Conservation (phyloP, 2,797 vertebrate genomes). For the Neomorphus geoffroyi region DNA sequence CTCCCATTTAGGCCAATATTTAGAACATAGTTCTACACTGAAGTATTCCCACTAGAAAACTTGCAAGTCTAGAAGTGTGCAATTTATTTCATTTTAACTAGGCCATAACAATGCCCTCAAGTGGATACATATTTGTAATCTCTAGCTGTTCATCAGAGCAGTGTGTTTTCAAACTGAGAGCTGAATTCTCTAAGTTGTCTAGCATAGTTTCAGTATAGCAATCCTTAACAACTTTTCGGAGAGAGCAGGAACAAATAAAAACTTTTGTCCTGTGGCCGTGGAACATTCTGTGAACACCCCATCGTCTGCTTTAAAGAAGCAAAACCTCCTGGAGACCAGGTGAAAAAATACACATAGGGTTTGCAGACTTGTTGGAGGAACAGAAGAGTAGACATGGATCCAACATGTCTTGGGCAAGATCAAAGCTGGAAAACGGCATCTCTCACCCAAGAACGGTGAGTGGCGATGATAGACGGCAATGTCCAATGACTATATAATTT, state of each 20-base stretch:
- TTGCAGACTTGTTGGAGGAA: neutral
- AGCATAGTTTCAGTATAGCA: neutral
- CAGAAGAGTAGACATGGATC: neutral
- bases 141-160: slow-evolving; percentile 15
- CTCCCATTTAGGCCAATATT: slow-evolving; percentile 58
- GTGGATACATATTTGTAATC: slow-evolving; percentile 46
- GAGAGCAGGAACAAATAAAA: neutral
- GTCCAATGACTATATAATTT: neutral
- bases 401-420: rapidly evolving
- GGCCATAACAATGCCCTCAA: slow-evolving; percentile 50
- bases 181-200: neutral
- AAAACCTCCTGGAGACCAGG: neutral
- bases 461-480: rapidly evolving
- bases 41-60: slow-evolving; percentile 62
- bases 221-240: neutral
- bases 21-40: slow-evolving; percentile 37
- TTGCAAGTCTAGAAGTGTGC: slow-evolving; percentile 44
- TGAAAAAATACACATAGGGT: neutral
- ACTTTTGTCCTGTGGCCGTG: neutral
- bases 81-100: slow-evolving; percentile 66
- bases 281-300: neutral
- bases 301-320: rapidly evolving
- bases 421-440: neutral
- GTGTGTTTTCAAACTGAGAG: neutral
- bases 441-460: neutral